phyloP scores from a whole-genome alignment of 2,888 invertebrate species.

The Macrosiphum euphorbiae region DNA sequence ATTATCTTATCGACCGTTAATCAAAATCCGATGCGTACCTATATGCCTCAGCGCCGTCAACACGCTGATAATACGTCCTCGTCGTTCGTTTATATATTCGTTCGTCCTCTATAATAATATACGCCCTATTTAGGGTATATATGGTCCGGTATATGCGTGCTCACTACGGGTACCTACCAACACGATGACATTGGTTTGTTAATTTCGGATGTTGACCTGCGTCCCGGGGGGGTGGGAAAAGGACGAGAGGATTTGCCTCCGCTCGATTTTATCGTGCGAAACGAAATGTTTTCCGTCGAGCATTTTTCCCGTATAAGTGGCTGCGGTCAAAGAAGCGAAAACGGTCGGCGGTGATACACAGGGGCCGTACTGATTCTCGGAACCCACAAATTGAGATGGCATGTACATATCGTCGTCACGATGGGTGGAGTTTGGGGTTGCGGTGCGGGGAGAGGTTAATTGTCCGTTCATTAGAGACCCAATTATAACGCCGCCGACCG shows the following conservation, averaged over 20 bases:
- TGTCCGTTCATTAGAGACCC: constrained; percentile 55
- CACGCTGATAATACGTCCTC: neutral
- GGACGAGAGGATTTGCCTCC: neutral
- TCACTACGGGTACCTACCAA: neutral
- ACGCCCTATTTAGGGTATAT: too few species aligned
- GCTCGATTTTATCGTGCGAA: neutral
- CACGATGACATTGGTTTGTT: constrained; percentile 1
- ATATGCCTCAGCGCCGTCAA: neutral
- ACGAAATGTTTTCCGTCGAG: neutral
- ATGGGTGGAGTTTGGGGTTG: neutral
- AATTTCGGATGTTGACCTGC: constrained; percentile 16
- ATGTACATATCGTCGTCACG: neutral
- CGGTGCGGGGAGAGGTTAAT: constrained; percentile 22
- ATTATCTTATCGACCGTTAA: too few species aligned
- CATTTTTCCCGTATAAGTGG: neutral
- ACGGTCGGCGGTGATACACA: neutral
- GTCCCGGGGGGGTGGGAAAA: neutral
- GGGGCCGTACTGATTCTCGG: neutral
- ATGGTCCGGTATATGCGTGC: neutral
- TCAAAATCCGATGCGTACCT: too few species aligned
- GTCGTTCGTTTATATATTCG: neutral
- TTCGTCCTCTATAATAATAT: too few species aligned
- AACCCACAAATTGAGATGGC: constrained; percentile 36
- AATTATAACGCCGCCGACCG: constrained; percentile 50
- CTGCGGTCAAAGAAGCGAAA: constrained; percentile 1